Conservation (phyloP, 2,113 vertebrate species). For the Siniperca knerii region DNA sequence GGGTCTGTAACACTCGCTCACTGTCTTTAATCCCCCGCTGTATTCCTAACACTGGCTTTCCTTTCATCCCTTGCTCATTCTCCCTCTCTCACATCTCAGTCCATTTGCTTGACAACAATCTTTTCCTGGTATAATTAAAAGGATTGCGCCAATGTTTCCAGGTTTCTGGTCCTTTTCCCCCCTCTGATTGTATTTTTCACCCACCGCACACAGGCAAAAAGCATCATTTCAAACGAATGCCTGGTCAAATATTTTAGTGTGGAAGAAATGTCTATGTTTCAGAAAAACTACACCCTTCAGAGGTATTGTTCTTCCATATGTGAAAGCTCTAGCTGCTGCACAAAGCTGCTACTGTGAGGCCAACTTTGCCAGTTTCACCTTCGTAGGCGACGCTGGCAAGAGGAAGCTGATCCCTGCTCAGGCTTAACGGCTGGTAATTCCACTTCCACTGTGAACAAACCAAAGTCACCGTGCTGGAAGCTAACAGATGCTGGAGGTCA, state of each 20-base stretch:
- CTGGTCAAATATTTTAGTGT: conserved; percentile 27
- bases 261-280: conserved; percentile 11
- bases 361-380: conserved; percentile 29
- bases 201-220: background rate
- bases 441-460: conserved; percentile 35
- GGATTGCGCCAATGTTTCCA: conserved; percentile 35
- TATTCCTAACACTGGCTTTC: conserved; percentile 60
- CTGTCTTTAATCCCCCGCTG: conserved; percentile 75
- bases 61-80: conserved; percentile 61
- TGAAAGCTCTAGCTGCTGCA: conserved; percentile 6
- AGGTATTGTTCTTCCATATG: background rate
- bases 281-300: background rate
- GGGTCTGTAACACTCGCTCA: conserved; percentile 77
- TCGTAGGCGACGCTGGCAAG: conserved; percentile 2
- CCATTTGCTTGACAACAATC: conserved; percentile 70
- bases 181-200: conserved; percentile 4
- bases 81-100: conserved; percentile 53
- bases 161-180: background rate
- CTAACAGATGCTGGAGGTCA: conserved; percentile 36
- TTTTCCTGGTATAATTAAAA: conserved; percentile 71
- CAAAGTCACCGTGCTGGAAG: conserved; percentile 28
- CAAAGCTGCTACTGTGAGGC: conserved; percentile 1
- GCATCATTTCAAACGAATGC: conserved; percentile 22
- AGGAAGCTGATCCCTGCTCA: conserved; percentile 14
- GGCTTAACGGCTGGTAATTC: conserved; percentile 40